Percentiles rank a stretch among this genome's conserved stretches.
Conservation (phyloP, 2,888 invertebrate species). For the Limnephilus rhombicus region DNA sequence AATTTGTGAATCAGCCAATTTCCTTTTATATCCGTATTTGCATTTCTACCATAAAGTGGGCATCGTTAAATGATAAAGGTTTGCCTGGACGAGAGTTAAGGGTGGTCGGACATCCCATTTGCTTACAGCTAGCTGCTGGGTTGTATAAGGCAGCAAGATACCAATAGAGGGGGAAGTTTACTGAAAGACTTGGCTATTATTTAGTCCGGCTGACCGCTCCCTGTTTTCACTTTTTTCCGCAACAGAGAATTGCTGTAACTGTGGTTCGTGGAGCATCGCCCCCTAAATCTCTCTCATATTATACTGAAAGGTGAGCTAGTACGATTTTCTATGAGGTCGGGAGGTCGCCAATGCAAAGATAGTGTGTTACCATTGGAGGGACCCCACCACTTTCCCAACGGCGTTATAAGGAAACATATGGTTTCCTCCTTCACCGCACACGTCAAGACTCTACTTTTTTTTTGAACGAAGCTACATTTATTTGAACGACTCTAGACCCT, state of each 20-base stretch:
- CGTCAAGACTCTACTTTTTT: no score
- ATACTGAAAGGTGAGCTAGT: background rate
- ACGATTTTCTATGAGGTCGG: background rate
- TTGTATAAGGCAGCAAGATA: background rate
- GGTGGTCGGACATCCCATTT: background rate
- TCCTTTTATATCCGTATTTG: background rate
- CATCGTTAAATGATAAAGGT: slow-evolving; percentile 17
- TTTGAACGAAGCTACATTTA: no score
- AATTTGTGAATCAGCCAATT: background rate
- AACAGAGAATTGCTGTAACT: background rate
- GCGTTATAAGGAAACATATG: no score
- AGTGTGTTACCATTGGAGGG: no score
- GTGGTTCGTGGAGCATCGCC: background rate
- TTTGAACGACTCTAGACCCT: no score
- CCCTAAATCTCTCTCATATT: background rate
- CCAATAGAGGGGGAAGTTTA: background rate
- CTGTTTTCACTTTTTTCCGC: background rate
- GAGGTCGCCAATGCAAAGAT: no score
- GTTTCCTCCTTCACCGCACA: no score
- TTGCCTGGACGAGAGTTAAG: background rate
- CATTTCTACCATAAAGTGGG: background rate
- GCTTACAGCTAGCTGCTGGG: background rate
- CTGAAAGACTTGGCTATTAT: slow-evolving; percentile 15
- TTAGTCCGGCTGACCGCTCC: slow-evolving; percentile 3
- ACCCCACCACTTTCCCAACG: no score